These are phyloP conservation scores for Polydesmus complanatus DNA, from an alignment of 2,888 invertebrate genomes.

Conservation along the genomic window DNA sequence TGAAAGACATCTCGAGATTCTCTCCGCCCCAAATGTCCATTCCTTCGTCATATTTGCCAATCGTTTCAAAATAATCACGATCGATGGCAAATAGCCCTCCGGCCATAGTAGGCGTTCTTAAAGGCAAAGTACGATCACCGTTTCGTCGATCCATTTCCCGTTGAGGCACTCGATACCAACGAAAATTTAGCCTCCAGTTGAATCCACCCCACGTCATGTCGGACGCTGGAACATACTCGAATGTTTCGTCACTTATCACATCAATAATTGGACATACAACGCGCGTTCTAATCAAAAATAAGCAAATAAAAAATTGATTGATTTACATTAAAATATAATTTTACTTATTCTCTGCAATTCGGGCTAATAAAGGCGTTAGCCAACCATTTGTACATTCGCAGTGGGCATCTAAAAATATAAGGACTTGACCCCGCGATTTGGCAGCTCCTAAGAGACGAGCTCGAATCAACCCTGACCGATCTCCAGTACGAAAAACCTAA, in stretches of 20 bases:
- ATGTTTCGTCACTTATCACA: conserved; percentile 96
- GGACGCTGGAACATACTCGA: conserved; percentile 96
- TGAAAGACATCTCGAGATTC: conserved; percentile 87
- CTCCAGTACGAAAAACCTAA: conserved; percentile 73
- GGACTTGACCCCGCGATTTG: conserved; percentile 74
- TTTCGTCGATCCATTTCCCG: conserved; percentile 88
- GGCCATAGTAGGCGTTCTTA: conserved; percentile 93
- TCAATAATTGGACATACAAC: conserved; percentile 98
- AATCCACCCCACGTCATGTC: conserved; percentile 99
- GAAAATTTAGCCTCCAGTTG: conserved; percentile 98
- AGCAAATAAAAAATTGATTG: conserved; percentile 2
- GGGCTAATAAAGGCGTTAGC: conserved; percentile 83
- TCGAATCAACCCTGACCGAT: conserved; percentile 87
- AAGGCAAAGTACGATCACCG: conserved; percentile 79
- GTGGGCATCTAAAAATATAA: conserved; percentile 95
- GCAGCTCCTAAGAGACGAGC: conserved; percentile 88
- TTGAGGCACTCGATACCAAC: conserved; percentile 97
- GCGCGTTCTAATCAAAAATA: conserved; percentile 49
- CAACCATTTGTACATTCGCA: conserved; percentile 99
- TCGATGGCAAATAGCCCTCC: conserved; percentile 68
- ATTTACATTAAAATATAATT: not conserved
- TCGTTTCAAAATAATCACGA: conserved; percentile 89
- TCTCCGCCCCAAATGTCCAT: conserved; percentile 99
- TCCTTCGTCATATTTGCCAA: conserved; percentile 95
- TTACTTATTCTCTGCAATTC: conserved; percentile 73